Evolutionary conservation across 2,113 vertebrate species (phyloP).

Genomic region (Tragelaphus imberbis): DNA sequence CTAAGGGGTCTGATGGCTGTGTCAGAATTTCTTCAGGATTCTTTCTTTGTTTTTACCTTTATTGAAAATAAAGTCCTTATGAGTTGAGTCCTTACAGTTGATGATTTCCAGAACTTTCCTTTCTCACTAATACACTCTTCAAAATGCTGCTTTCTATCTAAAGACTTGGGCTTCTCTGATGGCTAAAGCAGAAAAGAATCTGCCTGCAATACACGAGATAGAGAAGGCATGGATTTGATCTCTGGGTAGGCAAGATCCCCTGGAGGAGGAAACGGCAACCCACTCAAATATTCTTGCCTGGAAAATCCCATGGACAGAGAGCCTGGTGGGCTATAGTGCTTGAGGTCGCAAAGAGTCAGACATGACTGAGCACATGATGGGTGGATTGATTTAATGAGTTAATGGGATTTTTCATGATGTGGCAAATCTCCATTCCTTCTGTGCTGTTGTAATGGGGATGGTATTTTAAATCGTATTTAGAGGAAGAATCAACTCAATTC

Average conservation of each 20-base stretch:
- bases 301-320: background rate
- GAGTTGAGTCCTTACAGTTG: background rate
- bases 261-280: background rate
- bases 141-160: background rate
- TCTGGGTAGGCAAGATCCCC: background rate
- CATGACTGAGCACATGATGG: background rate
- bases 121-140: background rate
- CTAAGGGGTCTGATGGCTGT: rapidly evolving
- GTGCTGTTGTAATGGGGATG: background rate
- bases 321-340: background rate
- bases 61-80: background rate
- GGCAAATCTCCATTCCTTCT: background rate
- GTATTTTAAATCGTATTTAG: background rate
- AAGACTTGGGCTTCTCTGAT: background rate
- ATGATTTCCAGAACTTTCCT: background rate
- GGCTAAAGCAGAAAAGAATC: background rate
- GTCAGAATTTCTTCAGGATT: background rate
- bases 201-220: background rate
- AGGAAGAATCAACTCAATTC: background rate
- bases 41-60: background rate
- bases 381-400: background rate
- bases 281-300: background rate
- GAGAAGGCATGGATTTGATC: background rate
- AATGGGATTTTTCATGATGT: background rate
- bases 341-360: background rate